Base-by-base conservation (phyloP, 1,140 invertebrate genomes). In the Cyphomyrmex costatus region DNA sequence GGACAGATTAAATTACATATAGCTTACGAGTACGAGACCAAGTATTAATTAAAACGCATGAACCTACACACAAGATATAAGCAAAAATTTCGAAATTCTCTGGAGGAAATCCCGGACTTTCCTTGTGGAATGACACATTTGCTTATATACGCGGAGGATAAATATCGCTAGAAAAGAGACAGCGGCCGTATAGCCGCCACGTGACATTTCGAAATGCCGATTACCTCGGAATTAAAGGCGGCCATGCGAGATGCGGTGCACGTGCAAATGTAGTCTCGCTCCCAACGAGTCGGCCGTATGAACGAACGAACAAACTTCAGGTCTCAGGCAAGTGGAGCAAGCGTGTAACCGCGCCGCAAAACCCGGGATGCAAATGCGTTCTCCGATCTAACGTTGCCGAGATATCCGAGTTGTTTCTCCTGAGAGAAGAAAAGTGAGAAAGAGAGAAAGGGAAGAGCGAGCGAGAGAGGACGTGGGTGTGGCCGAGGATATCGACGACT, bases 351-450 rank as follows among this genome's bases (percentile, higher is more conserved):
- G 58, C 58, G 42, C 76, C 56, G 74, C 58, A 12, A 19, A 6
- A 49, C 19, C 30, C 66, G 36, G 79, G 76, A 90, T 90, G 89
- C 88, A 90, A 90, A 90, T 90, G 80, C 80, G n/a, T 46, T 68
- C 65, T 24, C 65, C 27, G 71, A 66, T 83, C 63, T 77, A 76
- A 53, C 78, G 78, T 16, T 58, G 77, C 70, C 65, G 27, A 66
- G 88, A 74, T 89, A 89, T 74, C 78, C 68, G 85, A 58, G 70
- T 49, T 51, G 42, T 89, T 73, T 85, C 80, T 87, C 74, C 56
- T 7, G 46, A 19, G 19, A 65, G 53, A 5, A 10, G 36, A 5
- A 19, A 51, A 51, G 51, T 1, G 49, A 56, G 70, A 77, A 19
- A 68, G 51, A 79, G 19, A 51, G 61, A 33, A 19, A 46, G 36